Evolutionary conservation across 2,113 vertebrate species (phyloP), one percentile per base, ranked within the genome.

Genomic region (Nothocercus nigrocapillus): DNA sequence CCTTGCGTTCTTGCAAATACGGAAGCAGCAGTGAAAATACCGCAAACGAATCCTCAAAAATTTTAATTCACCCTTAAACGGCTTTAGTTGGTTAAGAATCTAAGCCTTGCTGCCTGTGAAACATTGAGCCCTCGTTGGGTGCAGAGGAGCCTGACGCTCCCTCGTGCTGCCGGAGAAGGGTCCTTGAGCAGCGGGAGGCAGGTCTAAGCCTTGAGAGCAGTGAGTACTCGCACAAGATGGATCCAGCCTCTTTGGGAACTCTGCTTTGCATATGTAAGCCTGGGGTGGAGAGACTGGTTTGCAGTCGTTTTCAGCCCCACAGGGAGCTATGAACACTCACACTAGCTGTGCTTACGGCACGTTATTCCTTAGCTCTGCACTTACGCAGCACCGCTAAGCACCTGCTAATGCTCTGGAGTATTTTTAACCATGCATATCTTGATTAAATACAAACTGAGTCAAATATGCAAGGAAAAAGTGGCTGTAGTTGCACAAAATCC

Each of bases 291-390:
- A 74, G 88, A 45, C 73, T 81, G 85, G 82, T 80, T 93, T 76
- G 75, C 77, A 92, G 93, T 92, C 85, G 20, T 76, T 67, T 86
- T 51, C 9, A 93, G 77, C 83, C 90, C 92, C 83, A 13, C 40
- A 1, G 93, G 94, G 96, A 96, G 83, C 94, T 58, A 78, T 95
- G 92, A 93, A 82, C 94, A 92, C 90, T 96, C 93, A 86, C 25
- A 83, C 88, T 94, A 95, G 94, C 94, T 95, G 92, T 95, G 89
- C 88, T 94, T 97, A 93, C 83, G 94, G 93, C 90, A 92, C 20
- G n/a, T 94, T 96, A 92, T 96, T 96, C 88, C 92, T 96, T 89
- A 96, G 94, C 95, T 96, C 86, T 94, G 94, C 88, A 89, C 94
- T 97, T 95, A 89, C 40, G 47, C 92, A 85, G 93, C 70, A 78